Conservation (phyloP, 2,888 invertebrate genomes). For the Desoria tigrina region DNA sequence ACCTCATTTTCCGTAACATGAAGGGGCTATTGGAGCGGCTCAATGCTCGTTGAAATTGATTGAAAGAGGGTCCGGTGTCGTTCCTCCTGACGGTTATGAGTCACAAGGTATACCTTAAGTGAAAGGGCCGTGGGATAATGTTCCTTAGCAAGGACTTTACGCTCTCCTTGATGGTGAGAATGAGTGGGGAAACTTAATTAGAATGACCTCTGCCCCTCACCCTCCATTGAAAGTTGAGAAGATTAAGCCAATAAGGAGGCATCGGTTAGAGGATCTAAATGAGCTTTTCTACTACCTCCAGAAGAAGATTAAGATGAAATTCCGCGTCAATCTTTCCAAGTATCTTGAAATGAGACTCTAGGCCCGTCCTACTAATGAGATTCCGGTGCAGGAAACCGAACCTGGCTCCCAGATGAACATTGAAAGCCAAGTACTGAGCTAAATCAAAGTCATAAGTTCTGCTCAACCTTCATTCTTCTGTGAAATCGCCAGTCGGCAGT, state of each 20-base stretch:
- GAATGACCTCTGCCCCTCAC: slow-evolving; percentile 41
- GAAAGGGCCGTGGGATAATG: neutral
- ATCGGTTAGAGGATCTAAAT: slow-evolving; percentile 37
- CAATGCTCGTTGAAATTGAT: slow-evolving; percentile 46
- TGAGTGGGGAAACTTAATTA: slow-evolving; percentile 44
- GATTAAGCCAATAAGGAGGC: slow-evolving; percentile 38
- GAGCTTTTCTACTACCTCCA: slow-evolving; percentile 29
- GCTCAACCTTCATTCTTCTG: slow-evolving; percentile 1
- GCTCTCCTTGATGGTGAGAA: neutral
- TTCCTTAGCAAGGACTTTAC: neutral
- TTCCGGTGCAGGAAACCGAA: slow-evolving; percentile 11
- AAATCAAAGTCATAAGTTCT: slow-evolving; percentile 8
- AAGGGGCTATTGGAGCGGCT: slow-evolving; percentile 28
- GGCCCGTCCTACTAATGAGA: slow-evolving; percentile 19
- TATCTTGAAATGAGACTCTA: slow-evolving; percentile 12
- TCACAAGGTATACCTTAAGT: slow-evolving; percentile 22
- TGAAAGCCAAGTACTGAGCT: neutral
- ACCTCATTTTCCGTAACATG: slow-evolving; percentile 39
- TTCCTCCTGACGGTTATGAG: slow-evolving; percentile 48
- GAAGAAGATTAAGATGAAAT: slow-evolving; percentile 41
- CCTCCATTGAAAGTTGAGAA: slow-evolving; percentile 24
- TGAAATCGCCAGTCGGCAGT: no score
- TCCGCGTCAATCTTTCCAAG: slow-evolving; percentile 36
- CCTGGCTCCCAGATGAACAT: slow-evolving; percentile 5
- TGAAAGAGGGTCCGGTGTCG: slow-evolving; percentile 45